Conservation (phyloP, 2,888 invertebrate genomes). For the Eutolmus rufibarbis region DNA sequence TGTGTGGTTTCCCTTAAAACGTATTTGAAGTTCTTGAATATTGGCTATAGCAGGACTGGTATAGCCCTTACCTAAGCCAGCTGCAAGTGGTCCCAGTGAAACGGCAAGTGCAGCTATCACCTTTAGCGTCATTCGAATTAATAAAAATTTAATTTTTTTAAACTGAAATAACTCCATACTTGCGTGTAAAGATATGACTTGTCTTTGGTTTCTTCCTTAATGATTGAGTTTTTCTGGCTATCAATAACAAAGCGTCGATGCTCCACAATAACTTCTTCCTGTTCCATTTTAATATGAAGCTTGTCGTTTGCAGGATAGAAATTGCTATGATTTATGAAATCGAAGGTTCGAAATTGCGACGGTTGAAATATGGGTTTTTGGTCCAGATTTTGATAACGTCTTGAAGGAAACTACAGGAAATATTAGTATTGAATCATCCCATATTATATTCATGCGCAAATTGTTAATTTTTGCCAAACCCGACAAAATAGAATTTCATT, state of each 20-base stretch:
- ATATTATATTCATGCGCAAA: not conserved
- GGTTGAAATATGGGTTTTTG: conserved; percentile 13
- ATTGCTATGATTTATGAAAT: conserved; percentile 20
- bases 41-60: conserved; percentile 78
- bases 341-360: not conserved
- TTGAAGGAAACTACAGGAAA: conserved; percentile 10
- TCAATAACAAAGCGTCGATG: conserved; percentile 47
- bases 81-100: conserved; percentile 76
- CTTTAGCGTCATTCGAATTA: conserved; percentile 59
- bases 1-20: conserved; percentile 62
- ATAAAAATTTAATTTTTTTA: not conserved
- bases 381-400: conserved; percentile 9
- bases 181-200: conserved; percentile 44
- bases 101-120: conserved; percentile 75
- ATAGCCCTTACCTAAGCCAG: conserved; percentile 77
- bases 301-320: not conserved
- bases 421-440: not conserved
- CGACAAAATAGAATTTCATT: not conserved
- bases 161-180: not conserved
- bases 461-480: not conserved
- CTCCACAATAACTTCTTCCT: conserved; percentile 47
- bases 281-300: conserved; percentile 45
- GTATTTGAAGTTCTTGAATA: conserved; percentile 66
- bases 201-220: not conserved
- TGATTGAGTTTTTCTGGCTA: not conserved